A percentile compares a stretch with the other conserved stretches of the same genome.
phyloP scores from a whole-genome alignment of 2,113 vertebrate species.

The Triplophysa rosa region DNA sequence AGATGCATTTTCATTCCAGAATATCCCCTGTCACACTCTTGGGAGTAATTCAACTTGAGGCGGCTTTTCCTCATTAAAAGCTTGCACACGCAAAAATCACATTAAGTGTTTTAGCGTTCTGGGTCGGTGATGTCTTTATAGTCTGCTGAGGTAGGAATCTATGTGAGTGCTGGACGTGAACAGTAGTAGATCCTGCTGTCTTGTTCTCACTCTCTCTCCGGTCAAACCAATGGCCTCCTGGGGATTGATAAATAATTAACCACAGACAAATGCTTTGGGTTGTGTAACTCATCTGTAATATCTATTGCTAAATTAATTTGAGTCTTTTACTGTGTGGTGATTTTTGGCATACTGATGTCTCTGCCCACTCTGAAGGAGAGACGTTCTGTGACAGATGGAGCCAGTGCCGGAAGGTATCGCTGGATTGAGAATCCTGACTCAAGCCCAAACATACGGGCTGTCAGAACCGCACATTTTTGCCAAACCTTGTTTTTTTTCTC shows the following conservation, averaged over 20 bases:
- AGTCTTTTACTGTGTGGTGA: not conserved
- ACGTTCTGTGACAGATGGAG: conserved; percentile 67
- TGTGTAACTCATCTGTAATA: not conserved
- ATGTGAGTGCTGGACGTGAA: not conserved
- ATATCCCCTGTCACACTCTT: conserved; percentile 16
- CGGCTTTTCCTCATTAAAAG: conserved; percentile 50
- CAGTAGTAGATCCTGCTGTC: not conserved
- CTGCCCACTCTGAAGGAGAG: conserved; percentile 50
- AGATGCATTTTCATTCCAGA: not conserved
- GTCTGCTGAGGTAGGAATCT: conserved; percentile 37
- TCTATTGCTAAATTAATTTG: conserved; percentile 8
- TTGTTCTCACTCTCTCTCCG: not conserved
- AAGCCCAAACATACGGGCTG: conserved; percentile 67
- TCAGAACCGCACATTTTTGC: conserved; percentile 44
- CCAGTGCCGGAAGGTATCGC: conserved; percentile 65
- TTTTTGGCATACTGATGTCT: conserved; percentile 42
- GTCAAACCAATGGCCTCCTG: not conserved
- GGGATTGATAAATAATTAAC: not conserved
- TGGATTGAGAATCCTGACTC: conserved; percentile 68
- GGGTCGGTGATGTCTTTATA: conserved; percentile 33
- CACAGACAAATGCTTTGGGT: conserved; percentile 5
- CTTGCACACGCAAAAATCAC: conserved; percentile 41
- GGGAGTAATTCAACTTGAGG: conserved; percentile 42
- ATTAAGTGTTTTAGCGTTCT: conserved; percentile 46
- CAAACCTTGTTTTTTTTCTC: conserved; percentile 52